phyloP scores from a whole-genome alignment of 2,888 invertebrate genomes.

The Melitaea athalia region DNA sequence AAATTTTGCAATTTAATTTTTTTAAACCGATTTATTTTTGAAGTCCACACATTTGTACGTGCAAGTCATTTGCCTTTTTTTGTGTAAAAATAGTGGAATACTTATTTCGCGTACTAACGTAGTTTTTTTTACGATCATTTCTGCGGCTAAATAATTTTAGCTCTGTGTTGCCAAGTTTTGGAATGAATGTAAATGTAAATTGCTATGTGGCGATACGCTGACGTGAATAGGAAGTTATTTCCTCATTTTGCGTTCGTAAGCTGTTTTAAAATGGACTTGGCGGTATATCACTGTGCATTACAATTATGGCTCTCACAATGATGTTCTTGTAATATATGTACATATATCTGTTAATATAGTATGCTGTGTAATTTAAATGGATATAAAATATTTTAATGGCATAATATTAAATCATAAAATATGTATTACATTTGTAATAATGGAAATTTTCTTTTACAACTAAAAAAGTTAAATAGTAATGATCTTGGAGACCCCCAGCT shows the following conservation, averaged over 20 bases:
- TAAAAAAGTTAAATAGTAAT: too few relatives aligned
- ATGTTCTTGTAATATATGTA: background rate
- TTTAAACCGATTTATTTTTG: background rate
- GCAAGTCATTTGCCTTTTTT: background rate
- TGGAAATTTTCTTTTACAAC: too few relatives aligned
- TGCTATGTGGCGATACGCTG: slow-evolving; percentile 19
- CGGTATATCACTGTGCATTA: slow-evolving; percentile 6
- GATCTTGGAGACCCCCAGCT: too few relatives aligned
- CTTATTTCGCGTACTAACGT: slow-evolving; percentile 7
- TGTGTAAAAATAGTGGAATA: slow-evolving; percentile 1
- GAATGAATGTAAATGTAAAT: slow-evolving; percentile 28
- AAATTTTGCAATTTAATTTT: too few relatives aligned
- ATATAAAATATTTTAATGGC: too few relatives aligned
- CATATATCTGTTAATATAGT: too few relatives aligned
- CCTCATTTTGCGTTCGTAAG: slow-evolving; percentile 13
- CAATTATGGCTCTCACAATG: background rate
- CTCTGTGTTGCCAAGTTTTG: slow-evolving; percentile 26
- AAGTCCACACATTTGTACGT: background rate
- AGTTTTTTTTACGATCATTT: slow-evolving; percentile 22
- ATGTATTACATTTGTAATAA: too few relatives aligned
- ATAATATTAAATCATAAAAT: background rate
- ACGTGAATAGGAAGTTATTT: slow-evolving; percentile 26
- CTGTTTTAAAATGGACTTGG: slow-evolving; percentile 22
- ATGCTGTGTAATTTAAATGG: background rate
- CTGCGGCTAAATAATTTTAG: slow-evolving; percentile 22